These are phyloP conservation scores for Lithosia quadra DNA, from an alignment of 2,888 invertebrate genomes.

Conservation along the genomic window DNA sequence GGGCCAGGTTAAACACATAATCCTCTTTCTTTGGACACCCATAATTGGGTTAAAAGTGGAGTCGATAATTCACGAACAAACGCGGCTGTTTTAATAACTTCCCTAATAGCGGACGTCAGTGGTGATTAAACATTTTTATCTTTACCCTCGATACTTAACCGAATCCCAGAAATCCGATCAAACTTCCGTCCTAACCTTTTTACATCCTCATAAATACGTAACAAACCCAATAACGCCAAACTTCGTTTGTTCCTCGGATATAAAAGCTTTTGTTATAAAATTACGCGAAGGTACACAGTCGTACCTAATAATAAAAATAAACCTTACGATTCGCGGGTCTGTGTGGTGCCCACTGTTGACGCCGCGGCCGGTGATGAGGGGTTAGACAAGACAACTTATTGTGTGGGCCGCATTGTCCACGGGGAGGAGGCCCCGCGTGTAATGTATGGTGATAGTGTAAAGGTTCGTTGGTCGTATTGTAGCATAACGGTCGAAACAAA, in stretches of 20 bases:
- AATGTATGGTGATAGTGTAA: background rate
- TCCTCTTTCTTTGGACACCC: background rate
- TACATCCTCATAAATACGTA: constrained; percentile 2
- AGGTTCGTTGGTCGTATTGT: background rate
- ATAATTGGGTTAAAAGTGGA: background rate
- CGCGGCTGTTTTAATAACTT: background rate
- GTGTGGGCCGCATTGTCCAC: background rate
- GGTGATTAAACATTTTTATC: background rate
- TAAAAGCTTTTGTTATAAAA: constrained; percentile 4
- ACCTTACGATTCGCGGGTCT: background rate
- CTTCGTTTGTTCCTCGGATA: constrained; percentile 1
- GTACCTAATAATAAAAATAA: constrained; percentile 22
- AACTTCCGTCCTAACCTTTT: constrained; percentile 4
- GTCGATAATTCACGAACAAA: background rate
- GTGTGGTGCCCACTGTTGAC: background rate
- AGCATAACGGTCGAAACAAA: too few relatives aligned
- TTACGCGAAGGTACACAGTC: constrained; percentile 9
- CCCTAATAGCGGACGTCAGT: background rate
- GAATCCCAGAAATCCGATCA: constrained; percentile 2
- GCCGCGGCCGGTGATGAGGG: background rate
- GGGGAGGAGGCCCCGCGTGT: background rate
- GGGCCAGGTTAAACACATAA: background rate
- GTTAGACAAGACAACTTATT: background rate
- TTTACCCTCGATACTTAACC: constrained; percentile 1
- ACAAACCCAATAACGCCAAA: background rate